phyloP scores from a whole-genome alignment of 2,888 invertebrate species.

The Melanchra persicariae region DNA sequence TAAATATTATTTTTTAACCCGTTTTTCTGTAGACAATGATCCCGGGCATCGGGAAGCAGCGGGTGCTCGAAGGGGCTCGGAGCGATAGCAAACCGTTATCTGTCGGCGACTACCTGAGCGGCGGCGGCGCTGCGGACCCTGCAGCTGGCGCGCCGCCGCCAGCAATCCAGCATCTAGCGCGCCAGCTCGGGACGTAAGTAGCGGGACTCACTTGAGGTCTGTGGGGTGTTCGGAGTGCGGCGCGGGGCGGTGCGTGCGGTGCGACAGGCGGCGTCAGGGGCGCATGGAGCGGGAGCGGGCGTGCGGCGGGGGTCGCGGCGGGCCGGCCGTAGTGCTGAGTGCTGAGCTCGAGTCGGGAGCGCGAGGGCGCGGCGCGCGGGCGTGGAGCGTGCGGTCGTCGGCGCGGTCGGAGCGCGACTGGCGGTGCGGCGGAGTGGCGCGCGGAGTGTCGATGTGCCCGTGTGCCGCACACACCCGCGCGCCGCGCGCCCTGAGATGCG shows the following conservation, averaged over 20 bases:
- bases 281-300: constrained; percentile 74
- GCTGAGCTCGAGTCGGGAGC: constrained; percentile 55
- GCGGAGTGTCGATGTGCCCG: constrained; percentile 57
- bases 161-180: neutral
- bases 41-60: neutral
- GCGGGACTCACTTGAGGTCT: constrained; percentile 77
- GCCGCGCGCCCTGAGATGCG: constrained; percentile 68
- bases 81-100: neutral
- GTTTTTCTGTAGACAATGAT: neutral
- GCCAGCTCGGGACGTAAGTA: constrained; percentile 2
- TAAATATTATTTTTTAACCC: constrained; percentile 13
- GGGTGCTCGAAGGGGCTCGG: neutral
- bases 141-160: neutral
- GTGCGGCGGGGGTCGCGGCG: constrained; percentile 61
- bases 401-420: constrained; percentile 80
- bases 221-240: constrained; percentile 60
- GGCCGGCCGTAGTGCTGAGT: constrained; percentile 50
- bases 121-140: neutral
- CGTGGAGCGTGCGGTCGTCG: constrained; percentile 61
- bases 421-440: constrained; percentile 55
- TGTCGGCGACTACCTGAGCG: constrained; percentile 46
- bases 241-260: constrained; percentile 57
- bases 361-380: constrained; percentile 53
- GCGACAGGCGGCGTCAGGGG: constrained; percentile 79
- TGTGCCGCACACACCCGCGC: constrained; percentile 49